These are phyloP conservation scores for Phataginus tetradactyla DNA, from an alignment of 2,797 vertebrate species.

Conservation along the genomic window DNA sequence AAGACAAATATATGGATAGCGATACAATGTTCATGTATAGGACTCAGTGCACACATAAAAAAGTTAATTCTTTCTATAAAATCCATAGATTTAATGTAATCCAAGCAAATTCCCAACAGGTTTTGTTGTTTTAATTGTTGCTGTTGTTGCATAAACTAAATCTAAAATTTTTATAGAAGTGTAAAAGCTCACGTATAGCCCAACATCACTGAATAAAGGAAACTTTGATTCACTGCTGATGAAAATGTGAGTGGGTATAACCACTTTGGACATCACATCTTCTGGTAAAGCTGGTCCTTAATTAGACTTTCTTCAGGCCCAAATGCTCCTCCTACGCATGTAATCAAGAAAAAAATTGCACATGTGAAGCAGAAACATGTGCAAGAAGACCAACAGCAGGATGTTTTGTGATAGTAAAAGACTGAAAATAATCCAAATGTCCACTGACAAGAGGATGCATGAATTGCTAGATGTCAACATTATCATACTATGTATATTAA, in stretches of 20 bases:
- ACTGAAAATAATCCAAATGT: not conserved
- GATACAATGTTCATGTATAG: not conserved
- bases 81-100: not conserved
- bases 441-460: not conserved
- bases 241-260: accelerated
- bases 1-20: not conserved
- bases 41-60: not conserved
- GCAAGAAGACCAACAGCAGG: not conserved
- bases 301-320: not conserved
- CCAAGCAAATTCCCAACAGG: not conserved
- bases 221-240: not conserved
- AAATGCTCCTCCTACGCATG: not conserved
- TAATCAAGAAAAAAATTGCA: not conserved
- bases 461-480: not conserved
- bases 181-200: not conserved
- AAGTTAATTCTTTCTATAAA: not conserved
- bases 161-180: not conserved
- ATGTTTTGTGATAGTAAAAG: not conserved
- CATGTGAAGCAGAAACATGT: not conserved
- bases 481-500: not conserved
- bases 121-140: not conserved
- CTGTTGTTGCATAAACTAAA: not conserved
- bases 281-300: not conserved
- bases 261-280: not conserved
- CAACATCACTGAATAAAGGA: no score